Evolutionary conservation across 2,797 vertebrate genomes (phyloP).

Genomic region (Hippoglossus hippoglossus): DNA sequence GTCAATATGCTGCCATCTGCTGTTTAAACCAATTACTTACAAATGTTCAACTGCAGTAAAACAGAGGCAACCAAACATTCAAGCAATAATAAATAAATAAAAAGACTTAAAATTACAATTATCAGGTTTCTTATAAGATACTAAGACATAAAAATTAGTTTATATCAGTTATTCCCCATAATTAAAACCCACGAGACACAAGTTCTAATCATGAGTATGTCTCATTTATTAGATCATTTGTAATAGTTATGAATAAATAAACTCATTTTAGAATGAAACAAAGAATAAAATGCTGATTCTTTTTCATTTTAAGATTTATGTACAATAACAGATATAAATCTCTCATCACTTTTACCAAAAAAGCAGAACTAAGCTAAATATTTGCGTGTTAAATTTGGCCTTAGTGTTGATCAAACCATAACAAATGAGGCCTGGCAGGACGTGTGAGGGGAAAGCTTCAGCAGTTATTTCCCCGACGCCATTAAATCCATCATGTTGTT

Average conservation of each 20-base stretch:
- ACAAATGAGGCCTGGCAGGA: background rate
- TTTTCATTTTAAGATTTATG: slow-evolving; percentile 52
- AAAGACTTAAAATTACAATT: background rate
- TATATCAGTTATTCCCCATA: too few relatives aligned
- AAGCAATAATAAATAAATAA: too few relatives aligned
- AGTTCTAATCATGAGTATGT: too few relatives aligned
- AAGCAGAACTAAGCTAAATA: slow-evolving; percentile 10
- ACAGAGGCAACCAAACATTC: too few relatives aligned
- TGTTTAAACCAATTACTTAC: slow-evolving; percentile 22
- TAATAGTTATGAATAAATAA: too few relatives aligned
- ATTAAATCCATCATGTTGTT: slow-evolving; percentile 28
- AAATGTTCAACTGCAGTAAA: background rate
- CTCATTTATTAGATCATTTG: too few relatives aligned
- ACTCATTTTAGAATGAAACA: too few relatives aligned
- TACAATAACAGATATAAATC: slow-evolving; percentile 47
- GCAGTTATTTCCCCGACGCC: slow-evolving; percentile 32
- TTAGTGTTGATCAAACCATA: slow-evolving; percentile 7
- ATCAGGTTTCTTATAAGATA: background rate
- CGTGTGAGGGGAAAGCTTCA: slow-evolving; percentile 6
- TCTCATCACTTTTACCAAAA: slow-evolving; percentile 5
- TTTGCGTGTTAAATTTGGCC: slow-evolving; percentile 29
- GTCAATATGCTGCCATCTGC: slow-evolving; percentile 54
- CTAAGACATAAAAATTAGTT: too few relatives aligned
- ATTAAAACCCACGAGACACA: too few relatives aligned
- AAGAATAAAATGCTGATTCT: too few relatives aligned